Conservation (phyloP, 1,140 invertebrate genomes). For the Glossosoma conforme region DNA sequence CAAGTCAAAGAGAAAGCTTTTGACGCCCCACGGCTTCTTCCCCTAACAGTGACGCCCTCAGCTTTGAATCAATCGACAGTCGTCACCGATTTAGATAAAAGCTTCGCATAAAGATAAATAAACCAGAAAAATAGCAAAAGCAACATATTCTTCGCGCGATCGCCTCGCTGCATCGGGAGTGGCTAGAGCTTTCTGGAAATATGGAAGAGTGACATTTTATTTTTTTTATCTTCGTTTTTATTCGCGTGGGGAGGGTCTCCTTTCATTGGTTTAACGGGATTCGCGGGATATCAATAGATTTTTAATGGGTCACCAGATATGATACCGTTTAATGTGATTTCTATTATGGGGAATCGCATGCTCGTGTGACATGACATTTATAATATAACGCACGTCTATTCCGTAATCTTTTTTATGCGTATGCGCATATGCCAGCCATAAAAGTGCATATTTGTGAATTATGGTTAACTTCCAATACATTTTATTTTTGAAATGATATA, state of each 20-base stretch:
- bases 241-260: constrained; percentile 8
- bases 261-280: constrained; percentile 26
- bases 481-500: no score
- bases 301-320: constrained; percentile 29
- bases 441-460: no score
- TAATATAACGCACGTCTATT: constrained; percentile 3
- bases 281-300: constrained; percentile 30
- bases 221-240: constrained; percentile 15
- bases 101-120: constrained; percentile 32
- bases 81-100: constrained; percentile 33
- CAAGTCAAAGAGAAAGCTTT: not conserved
- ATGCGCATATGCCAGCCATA: no score
- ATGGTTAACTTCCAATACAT: no score
- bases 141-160: constrained; percentile 27
- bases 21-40: not conserved
- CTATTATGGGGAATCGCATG: constrained; percentile 19
- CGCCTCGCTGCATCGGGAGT: constrained; percentile 6
- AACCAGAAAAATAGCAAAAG: constrained; percentile 32
- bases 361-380: constrained; percentile 12
- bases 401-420: not conserved
- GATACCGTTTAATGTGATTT: constrained; percentile 28
- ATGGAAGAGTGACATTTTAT: constrained; percentile 19
- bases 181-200: constrained; percentile 17
- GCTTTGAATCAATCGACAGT: constrained; percentile 33
- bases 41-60: not conserved